These are phyloP conservation scores for Cremastobaeus sp. DNA, from an alignment of 2,888 invertebrate species.

Conservation along the genomic window DNA sequence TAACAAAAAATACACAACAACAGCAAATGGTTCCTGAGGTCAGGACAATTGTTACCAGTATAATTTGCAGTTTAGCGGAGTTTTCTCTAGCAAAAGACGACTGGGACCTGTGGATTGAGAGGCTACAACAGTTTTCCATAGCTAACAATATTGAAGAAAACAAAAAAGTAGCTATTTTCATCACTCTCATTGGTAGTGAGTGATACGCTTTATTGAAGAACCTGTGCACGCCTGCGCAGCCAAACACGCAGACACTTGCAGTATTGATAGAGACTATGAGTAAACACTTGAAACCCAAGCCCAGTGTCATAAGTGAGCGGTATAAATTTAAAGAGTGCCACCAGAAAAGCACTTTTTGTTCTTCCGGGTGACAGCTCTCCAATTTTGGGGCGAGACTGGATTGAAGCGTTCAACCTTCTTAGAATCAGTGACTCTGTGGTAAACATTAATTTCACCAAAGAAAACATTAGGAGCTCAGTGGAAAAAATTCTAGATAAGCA, in stretches of 20 bases:
- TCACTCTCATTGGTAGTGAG: slow-evolving; percentile 22
- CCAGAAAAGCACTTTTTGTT: too few species aligned
- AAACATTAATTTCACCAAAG: too few species aligned
- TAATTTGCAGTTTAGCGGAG: slow-evolving; percentile 7
- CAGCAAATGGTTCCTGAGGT: too few species aligned
- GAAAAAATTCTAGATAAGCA: too few species aligned
- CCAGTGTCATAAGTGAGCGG: slow-evolving; percentile 42
- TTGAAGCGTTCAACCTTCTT: too few species aligned
- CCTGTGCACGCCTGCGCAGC: slow-evolving; percentile 11
- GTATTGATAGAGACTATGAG: background rate
- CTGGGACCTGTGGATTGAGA: slow-evolving; percentile 22
- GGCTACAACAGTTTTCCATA: slow-evolving; percentile 19
- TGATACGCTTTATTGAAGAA: slow-evolving; percentile 18
- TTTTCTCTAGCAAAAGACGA: slow-evolving; percentile 5
- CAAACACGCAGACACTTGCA: background rate
- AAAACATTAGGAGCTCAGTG: too few species aligned
- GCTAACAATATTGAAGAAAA: slow-evolving; percentile 10
- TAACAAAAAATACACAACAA: too few species aligned
- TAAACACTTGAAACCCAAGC: slow-evolving; percentile 9
- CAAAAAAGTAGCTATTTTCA: slow-evolving; percentile 18
- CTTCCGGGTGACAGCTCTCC: too few species aligned
- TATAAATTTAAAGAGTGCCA: slow-evolving; percentile 61
- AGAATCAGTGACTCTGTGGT: too few species aligned
- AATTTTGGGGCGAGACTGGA: too few species aligned
- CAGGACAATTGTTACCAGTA: slow-evolving; percentile 62